A percentile compares a stretch with the other conserved stretches of the same genome.
Conservation (phyloP, 2,113 vertebrate genomes). For the Pterophyllum scalare region DNA sequence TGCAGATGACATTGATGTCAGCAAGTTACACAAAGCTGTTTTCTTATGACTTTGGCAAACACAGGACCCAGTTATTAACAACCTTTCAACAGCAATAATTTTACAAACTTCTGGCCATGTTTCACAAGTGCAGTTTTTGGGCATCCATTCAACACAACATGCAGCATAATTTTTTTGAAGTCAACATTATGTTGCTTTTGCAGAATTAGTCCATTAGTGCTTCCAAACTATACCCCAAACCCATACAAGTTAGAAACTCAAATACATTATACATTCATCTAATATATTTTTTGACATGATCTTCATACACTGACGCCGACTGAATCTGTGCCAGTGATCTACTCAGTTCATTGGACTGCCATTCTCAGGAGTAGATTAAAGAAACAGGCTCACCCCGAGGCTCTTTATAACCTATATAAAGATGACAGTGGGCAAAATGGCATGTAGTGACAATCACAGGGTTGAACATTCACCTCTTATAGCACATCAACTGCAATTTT, state of each 20-base stretch:
- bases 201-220: neutral
- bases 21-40: neutral
- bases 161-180: no score
- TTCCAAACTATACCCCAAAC: neutral
- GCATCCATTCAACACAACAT: neutral
- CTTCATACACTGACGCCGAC: neutral
- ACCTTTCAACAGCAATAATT: neutral
- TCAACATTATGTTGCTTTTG: neutral
- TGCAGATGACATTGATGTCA: neutral
- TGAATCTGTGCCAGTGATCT: neutral
- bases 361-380: neutral
- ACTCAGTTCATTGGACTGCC: neutral
- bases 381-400: neutral
- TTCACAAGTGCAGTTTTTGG: no score
- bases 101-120: neutral
- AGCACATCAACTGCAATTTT: neutral
- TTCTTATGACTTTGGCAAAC: neutral
- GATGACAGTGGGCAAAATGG: neutral
- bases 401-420: neutral
- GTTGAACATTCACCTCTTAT: constrained; percentile 1
- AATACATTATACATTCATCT: neutral
- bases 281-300: neutral
- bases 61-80: neutral
- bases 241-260: neutral
- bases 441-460: constrained; percentile 2